These are phyloP conservation scores for Phylloscopus whistleri DNA, from an alignment of 2,113 vertebrate species.

Conservation along the genomic window DNA sequence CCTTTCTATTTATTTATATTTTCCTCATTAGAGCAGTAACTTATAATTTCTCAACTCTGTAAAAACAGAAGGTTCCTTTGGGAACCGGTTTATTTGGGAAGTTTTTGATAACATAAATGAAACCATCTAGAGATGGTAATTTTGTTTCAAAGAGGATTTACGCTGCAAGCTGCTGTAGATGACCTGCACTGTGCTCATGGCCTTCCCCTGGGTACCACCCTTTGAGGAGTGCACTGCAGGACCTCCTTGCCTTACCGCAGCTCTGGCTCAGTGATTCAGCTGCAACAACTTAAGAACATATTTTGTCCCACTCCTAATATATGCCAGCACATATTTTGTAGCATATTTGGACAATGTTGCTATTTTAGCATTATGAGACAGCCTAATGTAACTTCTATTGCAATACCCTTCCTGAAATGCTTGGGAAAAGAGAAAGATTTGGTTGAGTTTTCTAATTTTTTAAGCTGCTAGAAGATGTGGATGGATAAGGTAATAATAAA, in stretches of 20 bases:
- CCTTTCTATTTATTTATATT: not conserved
- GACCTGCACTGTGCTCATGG: not conserved
- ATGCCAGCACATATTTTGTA: not conserved
- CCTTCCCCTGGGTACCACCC: rapidly evolving
- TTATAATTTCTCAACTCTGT: not conserved
- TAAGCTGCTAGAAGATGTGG: not conserved
- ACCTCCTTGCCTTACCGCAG: not conserved
- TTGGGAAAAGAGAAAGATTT: not conserved
- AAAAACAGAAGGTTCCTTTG: not conserved
- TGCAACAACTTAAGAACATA: not conserved
- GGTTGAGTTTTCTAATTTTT: not conserved
- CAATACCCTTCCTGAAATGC: not conserved
- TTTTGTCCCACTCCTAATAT: not conserved
- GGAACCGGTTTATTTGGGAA: not conserved
- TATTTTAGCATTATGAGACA: not conserved
- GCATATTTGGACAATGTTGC: not conserved
- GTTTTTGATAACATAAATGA: not conserved
- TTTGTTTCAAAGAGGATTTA: not conserved
- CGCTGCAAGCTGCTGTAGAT: not conserved
- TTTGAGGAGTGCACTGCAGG: not conserved
- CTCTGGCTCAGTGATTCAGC: not conserved
- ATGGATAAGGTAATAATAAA: not conserved
- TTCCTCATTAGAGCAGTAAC: not conserved
- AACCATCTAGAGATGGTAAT: not conserved
- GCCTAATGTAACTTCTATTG: not conserved